Percentiles rank a stretch among this genome's conserved stretches.
phyloP scores from a whole-genome alignment of 2,797 vertebrate genomes.

The Oreochromis mossambicus region DNA sequence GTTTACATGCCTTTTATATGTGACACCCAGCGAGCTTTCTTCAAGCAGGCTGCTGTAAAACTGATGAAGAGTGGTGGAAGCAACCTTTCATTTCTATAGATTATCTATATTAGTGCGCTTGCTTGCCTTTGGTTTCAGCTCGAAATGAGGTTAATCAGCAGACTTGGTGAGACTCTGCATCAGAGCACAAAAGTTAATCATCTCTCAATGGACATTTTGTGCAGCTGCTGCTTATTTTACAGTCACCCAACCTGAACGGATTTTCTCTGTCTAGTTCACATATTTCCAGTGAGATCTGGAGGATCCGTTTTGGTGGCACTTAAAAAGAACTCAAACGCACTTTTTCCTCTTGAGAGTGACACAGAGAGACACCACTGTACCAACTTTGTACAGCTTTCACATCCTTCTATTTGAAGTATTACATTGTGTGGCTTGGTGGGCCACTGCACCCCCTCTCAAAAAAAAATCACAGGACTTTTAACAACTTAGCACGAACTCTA shows the following conservation, averaged over 20 bases:
- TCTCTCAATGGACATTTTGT: conserved; percentile 18
- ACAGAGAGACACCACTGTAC: not conserved
- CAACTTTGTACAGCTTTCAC: not conserved
- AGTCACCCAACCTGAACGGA: not conserved
- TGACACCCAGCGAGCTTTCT: not conserved
- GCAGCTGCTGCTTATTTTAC: conserved; percentile 1
- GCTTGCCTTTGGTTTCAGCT: not conserved
- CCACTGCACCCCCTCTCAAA: not conserved
- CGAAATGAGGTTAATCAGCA: not conserved
- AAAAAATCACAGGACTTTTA: not conserved
- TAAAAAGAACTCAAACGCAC: not conserved
- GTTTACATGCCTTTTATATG: conserved; percentile 32
- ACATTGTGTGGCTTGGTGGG: not conserved
- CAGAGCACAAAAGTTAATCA: conserved; percentile 34
- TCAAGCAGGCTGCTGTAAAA: not conserved
- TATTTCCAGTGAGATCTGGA: not conserved
- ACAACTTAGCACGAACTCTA: not conserved
- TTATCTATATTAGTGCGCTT: not conserved
- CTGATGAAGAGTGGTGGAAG: not conserved
- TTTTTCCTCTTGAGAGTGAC: not conserved
- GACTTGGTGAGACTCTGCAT: not conserved
- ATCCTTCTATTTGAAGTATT: not conserved
- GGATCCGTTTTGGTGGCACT: not conserved
- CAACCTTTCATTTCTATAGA: not conserved
- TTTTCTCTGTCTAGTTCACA: conserved; percentile 1